phyloP scores from a whole-genome alignment of 1,140 invertebrate genomes.

The Aricia agestis region DNA sequence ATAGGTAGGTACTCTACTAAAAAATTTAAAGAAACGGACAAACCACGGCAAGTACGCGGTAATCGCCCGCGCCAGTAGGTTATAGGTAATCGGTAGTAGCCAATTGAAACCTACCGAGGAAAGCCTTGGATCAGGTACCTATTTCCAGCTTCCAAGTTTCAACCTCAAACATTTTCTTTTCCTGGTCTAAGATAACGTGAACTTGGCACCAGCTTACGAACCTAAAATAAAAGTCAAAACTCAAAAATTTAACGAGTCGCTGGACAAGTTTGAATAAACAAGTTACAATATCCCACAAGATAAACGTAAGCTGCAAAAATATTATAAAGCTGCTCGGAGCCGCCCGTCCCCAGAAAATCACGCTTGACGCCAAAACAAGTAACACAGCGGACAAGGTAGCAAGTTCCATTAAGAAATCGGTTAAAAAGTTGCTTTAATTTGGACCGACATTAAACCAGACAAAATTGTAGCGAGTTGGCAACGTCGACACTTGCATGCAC shows the following conservation, averaged over 20 bases:
- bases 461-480: conserved; percentile 54
- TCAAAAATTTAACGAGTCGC: too few relatives aligned
- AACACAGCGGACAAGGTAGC: not conserved
- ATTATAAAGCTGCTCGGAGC: not conserved
- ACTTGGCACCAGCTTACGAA: too few relatives aligned
- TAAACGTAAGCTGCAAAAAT: not conserved
- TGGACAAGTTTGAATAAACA: too few relatives aligned
- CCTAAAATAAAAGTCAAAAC: too few relatives aligned
- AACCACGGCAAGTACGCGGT: conserved; percentile 28
- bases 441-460: conserved; percentile 48
- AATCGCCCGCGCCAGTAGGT: too few relatives aligned
- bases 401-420: conserved; percentile 8
- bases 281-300: not conserved
- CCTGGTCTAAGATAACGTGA: too few relatives aligned
- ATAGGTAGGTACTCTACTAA: too few relatives aligned
- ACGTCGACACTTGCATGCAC: conserved; percentile 53
- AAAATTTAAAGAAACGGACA: conserved; percentile 7
- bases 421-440: conserved; percentile 10
- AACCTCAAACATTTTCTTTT: too few relatives aligned
- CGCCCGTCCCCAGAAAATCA: not conserved
- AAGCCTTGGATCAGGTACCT: conserved; percentile 35
- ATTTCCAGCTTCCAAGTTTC: too few relatives aligned
- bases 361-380: not conserved
- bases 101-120: conserved; percentile 5
- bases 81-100: conserved; percentile 39